Base-by-base conservation (phyloP, 2,113 vertebrate genomes). In the Australoheros scitulus region DNA sequence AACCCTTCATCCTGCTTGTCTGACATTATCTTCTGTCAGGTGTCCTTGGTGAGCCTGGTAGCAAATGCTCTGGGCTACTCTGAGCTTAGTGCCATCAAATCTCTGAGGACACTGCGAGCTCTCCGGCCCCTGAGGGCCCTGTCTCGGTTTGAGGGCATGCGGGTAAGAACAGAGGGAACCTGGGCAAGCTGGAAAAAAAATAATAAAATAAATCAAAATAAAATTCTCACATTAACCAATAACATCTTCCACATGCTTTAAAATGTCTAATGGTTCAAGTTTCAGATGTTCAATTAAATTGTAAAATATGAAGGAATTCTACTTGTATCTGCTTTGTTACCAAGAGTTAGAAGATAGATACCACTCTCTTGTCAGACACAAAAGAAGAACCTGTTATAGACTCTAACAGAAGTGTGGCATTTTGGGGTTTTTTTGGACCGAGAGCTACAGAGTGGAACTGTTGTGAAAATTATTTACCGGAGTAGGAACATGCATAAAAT, bases 131-230 rank as follows among this genome's bases (percentile, higher is more conserved):
- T 99, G 81, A 96, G 98, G 95, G 98, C 98, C 65, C 95, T 99
- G 91, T 99, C 98, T 89, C 96, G 98, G 58, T 99, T 99, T 94
- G 98, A 99, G 97, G 98, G 98, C 90, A 99, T 99, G 98, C 97
- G 98, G 98, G 98, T 99, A 97, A 97, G 97, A 93, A 29, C 60
- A 7, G 18, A 4, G 8, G 74, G 24, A 59, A 29, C 17, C 56
- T 77, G 52, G 61, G 61, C 24, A 24, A 64, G n/a, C 72, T 64
- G 47, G 47, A 43, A 55, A 77, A 57, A 70, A 11, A 18, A 70
- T 11, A 43, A 10, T 65, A 5, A 13, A 47, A 70, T 29, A 24
- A 52, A 20, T 47, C 47, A 52, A 18, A 52, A 7, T 18, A 7
- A 15, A 52, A 52, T n/a, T 32, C 47, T 72, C 47, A 55, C 68